phyloP scores from a whole-genome alignment of 2,113 vertebrate species.

The Guaruba guarouba region DNA sequence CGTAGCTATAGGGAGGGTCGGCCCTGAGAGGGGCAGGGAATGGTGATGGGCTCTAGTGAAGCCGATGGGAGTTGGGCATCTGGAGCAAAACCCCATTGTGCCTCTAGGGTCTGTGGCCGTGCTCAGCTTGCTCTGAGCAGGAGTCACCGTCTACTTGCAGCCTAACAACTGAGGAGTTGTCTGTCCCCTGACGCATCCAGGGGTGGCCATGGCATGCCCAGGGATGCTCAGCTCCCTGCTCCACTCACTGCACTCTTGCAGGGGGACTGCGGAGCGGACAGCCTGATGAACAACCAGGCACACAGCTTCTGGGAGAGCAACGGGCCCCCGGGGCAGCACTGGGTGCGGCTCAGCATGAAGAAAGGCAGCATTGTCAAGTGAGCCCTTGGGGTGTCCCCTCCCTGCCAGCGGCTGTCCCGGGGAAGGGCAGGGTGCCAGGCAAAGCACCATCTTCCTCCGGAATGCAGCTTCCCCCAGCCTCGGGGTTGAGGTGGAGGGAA shows the following conservation, averaged over 20 bases:
- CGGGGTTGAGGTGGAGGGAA: background rate
- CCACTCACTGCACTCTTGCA: background rate
- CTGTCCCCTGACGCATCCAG: background rate
- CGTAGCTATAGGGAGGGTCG: background rate
- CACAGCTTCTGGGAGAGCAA: slow-evolving; percentile 94
- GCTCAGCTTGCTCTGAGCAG: background rate
- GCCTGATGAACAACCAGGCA: slow-evolving; percentile 84
- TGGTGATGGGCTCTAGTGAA: background rate
- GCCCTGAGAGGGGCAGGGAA: fast-evolving
- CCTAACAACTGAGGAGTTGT: background rate
- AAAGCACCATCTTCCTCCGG: background rate
- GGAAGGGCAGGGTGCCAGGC: background rate
- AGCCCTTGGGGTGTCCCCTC: slow-evolving; percentile 20
- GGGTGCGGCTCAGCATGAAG: slow-evolving; percentile 97
- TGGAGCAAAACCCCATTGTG: background rate
- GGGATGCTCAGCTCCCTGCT: background rate
- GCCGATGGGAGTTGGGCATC: fast-evolving
- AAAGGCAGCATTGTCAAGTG: slow-evolving; percentile 91
- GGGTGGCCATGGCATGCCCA: fast-evolving
- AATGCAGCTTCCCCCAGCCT: background rate
- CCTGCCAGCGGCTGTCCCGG: background rate
- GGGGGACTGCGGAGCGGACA: slow-evolving; percentile 84
- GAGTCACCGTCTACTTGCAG: background rate
- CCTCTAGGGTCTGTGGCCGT: background rate
- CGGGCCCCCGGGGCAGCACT: slow-evolving; percentile 89